Conservation (phyloP, 2,113 vertebrate species). For the Oenanthe oenanthe region DNA sequence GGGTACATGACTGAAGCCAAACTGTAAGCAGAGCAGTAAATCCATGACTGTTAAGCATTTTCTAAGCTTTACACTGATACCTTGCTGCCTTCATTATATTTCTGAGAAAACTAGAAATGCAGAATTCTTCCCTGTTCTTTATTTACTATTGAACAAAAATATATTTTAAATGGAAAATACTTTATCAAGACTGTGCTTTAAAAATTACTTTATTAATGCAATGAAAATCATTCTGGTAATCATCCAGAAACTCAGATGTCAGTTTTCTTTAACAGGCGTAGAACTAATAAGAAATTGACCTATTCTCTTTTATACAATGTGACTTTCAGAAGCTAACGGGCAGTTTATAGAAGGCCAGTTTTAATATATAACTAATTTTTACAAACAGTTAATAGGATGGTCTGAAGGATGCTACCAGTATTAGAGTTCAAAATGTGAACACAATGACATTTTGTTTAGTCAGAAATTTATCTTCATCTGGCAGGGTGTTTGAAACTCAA, state of each 20-base stretch:
- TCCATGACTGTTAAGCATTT: not conserved
- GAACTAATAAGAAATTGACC: not conserved
- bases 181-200: not conserved
- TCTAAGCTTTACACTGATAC: not conserved
- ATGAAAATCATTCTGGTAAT: not conserved
- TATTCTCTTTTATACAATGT: not conserved
- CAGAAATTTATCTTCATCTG: not conserved
- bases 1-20: not conserved
- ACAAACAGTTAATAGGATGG: not conserved
- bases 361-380: not conserved
- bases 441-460: not conserved
- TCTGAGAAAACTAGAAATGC: not conserved
- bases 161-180: not conserved
- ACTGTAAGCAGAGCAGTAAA: slow-evolving; percentile 14
- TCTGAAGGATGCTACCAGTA: not conserved
- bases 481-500: not conserved
- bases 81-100: not conserved
- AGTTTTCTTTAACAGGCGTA: not conserved
- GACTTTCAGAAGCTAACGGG: not conserved
- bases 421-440: not conserved
- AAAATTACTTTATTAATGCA: not conserved
- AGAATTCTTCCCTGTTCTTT: not conserved
- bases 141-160: not conserved
- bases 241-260: not conserved
- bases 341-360: not conserved